Percentiles rank a stretch among this genome's conserved stretches.
These are phyloP conservation scores for Isaurus tuberculatus DNA, from an alignment of 92 coral and sea anemone genomes.

Conservation along the genomic window DNA sequence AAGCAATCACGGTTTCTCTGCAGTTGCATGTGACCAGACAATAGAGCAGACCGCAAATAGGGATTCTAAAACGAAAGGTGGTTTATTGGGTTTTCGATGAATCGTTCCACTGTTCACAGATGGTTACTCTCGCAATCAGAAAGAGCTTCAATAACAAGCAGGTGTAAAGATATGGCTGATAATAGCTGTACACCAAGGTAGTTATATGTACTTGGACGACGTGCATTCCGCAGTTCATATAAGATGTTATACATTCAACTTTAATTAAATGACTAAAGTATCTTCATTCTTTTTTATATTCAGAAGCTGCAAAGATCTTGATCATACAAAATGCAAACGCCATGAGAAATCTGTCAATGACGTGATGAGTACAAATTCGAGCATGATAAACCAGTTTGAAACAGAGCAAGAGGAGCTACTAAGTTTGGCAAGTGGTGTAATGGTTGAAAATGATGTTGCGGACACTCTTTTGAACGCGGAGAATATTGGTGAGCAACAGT, in stretches of 20 bases:
- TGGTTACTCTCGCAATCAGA: slow-evolving; percentile 63
- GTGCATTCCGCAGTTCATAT: background rate
- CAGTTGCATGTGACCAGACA: slow-evolving; percentile 45
- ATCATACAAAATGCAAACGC: slow-evolving; percentile 43
- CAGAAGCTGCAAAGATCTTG: slow-evolving; percentile 53
- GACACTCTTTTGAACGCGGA: slow-evolving; percentile 47
- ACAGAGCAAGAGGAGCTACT: slow-evolving; percentile 45
- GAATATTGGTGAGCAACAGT: slow-evolving; percentile 47
- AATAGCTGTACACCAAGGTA: slow-evolving; percentile 50
- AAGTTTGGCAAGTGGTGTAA: slow-evolving; percentile 52
- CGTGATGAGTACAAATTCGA: slow-evolving; percentile 44
- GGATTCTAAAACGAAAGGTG: slow-evolving; percentile 2
- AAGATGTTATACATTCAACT: background rate
- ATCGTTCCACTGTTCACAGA: slow-evolving; percentile 52
- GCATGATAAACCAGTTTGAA: slow-evolving; percentile 52
- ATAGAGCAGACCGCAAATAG: background rate
- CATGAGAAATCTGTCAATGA: slow-evolving; percentile 49
- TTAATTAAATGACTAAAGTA: background rate
- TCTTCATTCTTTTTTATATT: background rate
- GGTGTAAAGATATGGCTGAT: slow-evolving; percentile 55
- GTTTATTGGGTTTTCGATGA: slow-evolving; percentile 35
- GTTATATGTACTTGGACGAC: background rate
- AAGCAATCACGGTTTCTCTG: slow-evolving; percentile 49
- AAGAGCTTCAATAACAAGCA: slow-evolving; percentile 48
- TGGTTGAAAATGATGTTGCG: slow-evolving; percentile 28